Evolutionary conservation across 1,140 invertebrate genomes (phyloP).

Genomic region (Lamellibrachia luymesi): DNA sequence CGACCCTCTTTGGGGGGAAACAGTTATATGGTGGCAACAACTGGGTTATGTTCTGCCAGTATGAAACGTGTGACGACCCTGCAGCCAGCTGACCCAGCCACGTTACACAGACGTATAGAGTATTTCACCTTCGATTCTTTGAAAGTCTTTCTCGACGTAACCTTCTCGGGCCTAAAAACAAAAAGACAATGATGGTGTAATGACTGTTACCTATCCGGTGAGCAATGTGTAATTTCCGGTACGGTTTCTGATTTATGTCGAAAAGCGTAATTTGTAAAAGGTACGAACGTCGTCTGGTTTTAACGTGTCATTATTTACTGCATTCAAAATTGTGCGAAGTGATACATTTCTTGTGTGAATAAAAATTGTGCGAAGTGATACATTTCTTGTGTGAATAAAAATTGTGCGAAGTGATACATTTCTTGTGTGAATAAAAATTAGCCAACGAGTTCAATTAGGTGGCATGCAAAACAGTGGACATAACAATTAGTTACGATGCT

Average conservation of each 20-base stretch:
- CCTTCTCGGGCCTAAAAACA: constrained; percentile 39
- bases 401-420: background rate
- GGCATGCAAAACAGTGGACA: background rate
- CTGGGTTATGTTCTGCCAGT: too few relatives aligned
- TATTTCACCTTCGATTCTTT: constrained; percentile 49
- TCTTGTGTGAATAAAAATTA: background rate
- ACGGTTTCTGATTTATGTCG: background rate
- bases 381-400: background rate
- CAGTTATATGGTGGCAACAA: too few relatives aligned
- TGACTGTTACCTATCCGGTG: background rate
- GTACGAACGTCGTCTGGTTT: background rate
- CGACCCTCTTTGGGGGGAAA: too few relatives aligned
- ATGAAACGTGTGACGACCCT: too few relatives aligned
- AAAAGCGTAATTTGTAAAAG: too few relatives aligned
- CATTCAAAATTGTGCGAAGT: background rate
- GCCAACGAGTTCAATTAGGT: background rate
- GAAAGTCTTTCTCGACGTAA: constrained; percentile 55
- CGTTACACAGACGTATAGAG: background rate
- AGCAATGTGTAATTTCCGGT: background rate
- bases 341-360: background rate
- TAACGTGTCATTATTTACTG: background rate
- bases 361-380: background rate
- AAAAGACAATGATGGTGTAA: constrained; percentile 34
- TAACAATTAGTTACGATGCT: background rate
- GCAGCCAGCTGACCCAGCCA: too few relatives aligned